Conservation (phyloP, 2,888 invertebrate genomes). For the Drosophila mercatorum region DNA sequence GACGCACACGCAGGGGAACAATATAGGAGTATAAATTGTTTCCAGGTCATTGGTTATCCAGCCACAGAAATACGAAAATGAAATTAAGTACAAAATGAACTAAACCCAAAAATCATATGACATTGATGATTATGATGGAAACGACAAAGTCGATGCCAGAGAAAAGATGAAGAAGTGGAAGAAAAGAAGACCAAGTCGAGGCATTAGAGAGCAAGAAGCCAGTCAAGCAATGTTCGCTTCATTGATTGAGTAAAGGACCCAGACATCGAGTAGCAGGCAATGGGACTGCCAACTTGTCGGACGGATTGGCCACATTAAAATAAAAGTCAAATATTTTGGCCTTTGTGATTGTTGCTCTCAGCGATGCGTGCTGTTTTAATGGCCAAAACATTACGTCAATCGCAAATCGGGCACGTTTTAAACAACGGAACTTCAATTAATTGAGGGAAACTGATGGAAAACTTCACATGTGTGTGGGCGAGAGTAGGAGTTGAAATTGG, state of each 20-base stretch:
- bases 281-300: constrained; percentile 22
- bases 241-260: constrained; percentile 52
- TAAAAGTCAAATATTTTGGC: constrained; percentile 58
- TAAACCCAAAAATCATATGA: constrained; percentile 68
- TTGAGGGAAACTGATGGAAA: too few species aligned
- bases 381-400: constrained; percentile 63
- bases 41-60: constrained; percentile 77
- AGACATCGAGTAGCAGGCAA: constrained; percentile 13
- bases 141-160: neutral
- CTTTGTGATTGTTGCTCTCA: constrained; percentile 48
- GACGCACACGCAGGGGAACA: constrained; percentile 19
- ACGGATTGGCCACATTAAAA: constrained; percentile 60
- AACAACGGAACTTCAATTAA: neutral
- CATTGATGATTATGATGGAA: constrained; percentile 66
- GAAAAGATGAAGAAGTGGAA: neutral
- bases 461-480: neutral
- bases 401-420: constrained; percentile 42
- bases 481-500: too few species aligned
- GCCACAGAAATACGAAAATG: constrained; percentile 74
- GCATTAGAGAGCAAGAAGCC: constrained; percentile 9
- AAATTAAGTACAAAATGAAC: constrained; percentile 71
- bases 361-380: constrained; percentile 72
- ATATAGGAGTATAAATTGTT: constrained; percentile 73
- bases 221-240: constrained; percentile 53
- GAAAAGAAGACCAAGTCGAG: neutral